phyloP scores from a whole-genome alignment of 2,113 vertebrate genomes.

The Smithornis capensis region DNA sequence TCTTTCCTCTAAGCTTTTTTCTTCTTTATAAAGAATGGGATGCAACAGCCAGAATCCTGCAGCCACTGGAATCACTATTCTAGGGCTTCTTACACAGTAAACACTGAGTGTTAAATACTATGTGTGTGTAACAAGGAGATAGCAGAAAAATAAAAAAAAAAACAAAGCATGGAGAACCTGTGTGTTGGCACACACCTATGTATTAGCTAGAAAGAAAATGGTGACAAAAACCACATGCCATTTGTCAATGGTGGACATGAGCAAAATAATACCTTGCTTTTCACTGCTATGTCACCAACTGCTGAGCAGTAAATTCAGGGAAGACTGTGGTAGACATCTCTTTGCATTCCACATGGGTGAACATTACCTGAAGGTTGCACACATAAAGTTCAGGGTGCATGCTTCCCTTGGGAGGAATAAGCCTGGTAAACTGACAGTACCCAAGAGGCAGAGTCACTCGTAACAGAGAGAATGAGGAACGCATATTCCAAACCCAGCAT shows the following conservation, averaged over 20 bases:
- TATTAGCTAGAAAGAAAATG: not conserved
- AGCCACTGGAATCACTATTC: not conserved
- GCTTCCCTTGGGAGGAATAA: not conserved
- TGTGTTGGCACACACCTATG: not conserved
- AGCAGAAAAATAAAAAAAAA: not conserved
- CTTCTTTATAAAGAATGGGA: not conserved
- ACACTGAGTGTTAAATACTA: rapidly evolving
- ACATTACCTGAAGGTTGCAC: not conserved
- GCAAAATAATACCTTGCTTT: not conserved
- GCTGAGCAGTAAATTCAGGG: not conserved
- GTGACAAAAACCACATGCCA: not conserved
- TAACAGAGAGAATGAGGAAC: not conserved
- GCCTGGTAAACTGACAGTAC: rapidly evolving
- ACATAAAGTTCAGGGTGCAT: rapidly evolving
- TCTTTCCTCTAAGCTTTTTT: not conserved
- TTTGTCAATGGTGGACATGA: not conserved
- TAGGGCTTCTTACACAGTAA: not conserved
- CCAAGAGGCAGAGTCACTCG: not conserved
- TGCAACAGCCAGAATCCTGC: not conserved
- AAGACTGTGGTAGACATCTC: not conserved
- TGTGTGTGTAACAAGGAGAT: rapidly evolving
- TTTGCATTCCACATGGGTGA: not conserved
- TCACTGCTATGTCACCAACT: not conserved
- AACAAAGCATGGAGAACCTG: not conserved
- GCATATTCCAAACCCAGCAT: not conserved